These are phyloP conservation scores for Drosophila bunnanda DNA, from an alignment of 2,888 invertebrate species.

Conservation along the genomic window DNA sequence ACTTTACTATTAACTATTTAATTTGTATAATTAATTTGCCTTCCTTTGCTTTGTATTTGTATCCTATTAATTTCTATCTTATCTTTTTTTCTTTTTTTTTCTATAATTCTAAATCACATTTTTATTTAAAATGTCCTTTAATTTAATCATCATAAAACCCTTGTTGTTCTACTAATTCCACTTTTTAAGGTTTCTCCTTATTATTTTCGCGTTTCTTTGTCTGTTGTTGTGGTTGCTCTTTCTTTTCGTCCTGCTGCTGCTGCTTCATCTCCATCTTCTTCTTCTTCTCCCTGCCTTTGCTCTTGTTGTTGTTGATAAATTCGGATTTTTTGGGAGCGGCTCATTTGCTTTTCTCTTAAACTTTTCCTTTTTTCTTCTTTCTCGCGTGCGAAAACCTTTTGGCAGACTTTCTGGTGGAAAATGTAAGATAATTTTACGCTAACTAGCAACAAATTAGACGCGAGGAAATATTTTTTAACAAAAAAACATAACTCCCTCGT, in stretches of 20 bases:
- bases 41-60: not conserved
- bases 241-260: slow-evolving; percentile 26
- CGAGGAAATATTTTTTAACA: not conserved
- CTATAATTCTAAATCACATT: not conserved
- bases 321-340: slow-evolving; percentile 73
- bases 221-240: slow-evolving; percentile 50
- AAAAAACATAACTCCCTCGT: slow-evolving; percentile 57
- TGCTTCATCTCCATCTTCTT: slow-evolving; percentile 10
- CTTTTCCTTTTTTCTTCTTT: slow-evolving; percentile 29
- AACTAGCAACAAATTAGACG: slow-evolving; percentile 63
- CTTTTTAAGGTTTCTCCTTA: slow-evolving; percentile 7
- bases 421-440: slow-evolving; percentile 29
- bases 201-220: slow-evolving; percentile 37
- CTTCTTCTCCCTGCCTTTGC: slow-evolving; percentile 32
- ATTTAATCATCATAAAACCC: not conserved
- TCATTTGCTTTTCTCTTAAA: slow-evolving; percentile 63
- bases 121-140: not conserved
- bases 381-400: slow-evolving; percentile 29
- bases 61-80: not conserved
- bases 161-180: not conserved
- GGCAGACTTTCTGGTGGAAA: slow-evolving; percentile 30
- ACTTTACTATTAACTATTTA: no score
- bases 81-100: not conserved
- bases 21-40: not conserved
- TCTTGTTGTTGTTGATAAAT: slow-evolving; percentile 65